phyloP scores from a whole-genome alignment of 2,797 vertebrate species.

The Jordanella pulchra region DNA sequence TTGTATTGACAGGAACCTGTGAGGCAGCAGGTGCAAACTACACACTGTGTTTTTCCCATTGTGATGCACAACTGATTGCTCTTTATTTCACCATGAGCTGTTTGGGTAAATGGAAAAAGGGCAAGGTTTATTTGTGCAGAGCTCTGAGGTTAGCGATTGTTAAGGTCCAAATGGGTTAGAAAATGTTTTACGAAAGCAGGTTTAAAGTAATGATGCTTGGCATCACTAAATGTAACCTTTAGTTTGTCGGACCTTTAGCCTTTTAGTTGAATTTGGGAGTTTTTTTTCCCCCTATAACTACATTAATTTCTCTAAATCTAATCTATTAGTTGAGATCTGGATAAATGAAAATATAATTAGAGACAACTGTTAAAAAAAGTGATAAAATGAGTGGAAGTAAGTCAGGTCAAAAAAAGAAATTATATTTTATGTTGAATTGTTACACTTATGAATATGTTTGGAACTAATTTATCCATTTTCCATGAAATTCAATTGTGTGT shows the following conservation, averaged over 20 bases:
- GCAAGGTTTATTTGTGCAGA: background rate
- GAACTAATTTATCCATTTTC: too few relatives aligned
- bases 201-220: background rate
- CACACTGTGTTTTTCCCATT: background rate
- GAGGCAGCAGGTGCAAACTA: background rate
- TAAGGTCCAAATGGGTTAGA: background rate
- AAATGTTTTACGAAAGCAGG: background rate
- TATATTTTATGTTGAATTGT: background rate
- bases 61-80: slow-evolving; percentile 3
- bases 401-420: background rate
- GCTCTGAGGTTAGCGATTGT: background rate
- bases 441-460: background rate
- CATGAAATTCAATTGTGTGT: too few relatives aligned
- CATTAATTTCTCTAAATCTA: too few relatives aligned
- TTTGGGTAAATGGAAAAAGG: background rate
- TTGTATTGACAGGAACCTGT: background rate
- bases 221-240: background rate
- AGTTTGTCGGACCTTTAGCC: background rate
- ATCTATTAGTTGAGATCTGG: background rate
- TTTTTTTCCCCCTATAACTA: background rate
- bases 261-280: background rate
- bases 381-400: background rate
- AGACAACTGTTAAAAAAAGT: background rate
- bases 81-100: background rate
- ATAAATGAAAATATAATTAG: background rate